Conservation (phyloP, 2,113 vertebrate species). For the Nycticorax nycticorax region DNA sequence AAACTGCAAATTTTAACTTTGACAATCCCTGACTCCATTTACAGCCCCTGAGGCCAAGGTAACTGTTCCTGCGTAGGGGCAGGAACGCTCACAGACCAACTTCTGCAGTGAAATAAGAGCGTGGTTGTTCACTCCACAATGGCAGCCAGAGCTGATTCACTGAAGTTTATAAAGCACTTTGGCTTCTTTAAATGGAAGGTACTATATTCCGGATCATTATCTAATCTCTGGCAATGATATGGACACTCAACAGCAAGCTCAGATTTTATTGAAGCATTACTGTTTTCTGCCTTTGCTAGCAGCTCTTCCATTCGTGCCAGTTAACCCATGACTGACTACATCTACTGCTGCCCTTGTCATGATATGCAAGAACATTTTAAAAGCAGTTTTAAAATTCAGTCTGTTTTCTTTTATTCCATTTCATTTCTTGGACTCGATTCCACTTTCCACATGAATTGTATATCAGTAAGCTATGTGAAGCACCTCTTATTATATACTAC, state of each 20-base stretch:
- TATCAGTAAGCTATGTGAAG: background rate
- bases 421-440: background rate
- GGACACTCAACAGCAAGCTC: background rate
- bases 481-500: background rate
- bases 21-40: background rate
- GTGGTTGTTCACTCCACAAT: background rate
- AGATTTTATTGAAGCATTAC: background rate
- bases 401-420: background rate
- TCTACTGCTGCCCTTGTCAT: background rate
- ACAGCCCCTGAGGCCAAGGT: background rate
- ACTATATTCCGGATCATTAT: background rate
- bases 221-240: background rate
- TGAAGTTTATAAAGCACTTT: background rate
- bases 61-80: background rate
- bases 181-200: background rate
- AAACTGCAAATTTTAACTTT: background rate
- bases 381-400: background rate
- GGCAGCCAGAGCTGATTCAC: fast-evolving
- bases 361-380: background rate
- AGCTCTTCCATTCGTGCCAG: background rate
- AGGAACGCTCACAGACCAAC: background rate
- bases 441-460: background rate
- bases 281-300: background rate
- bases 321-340: background rate
- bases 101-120: background rate